phyloP scores from a whole-genome alignment of 2,113 vertebrate genomes.

The Nyctereutes procyonoides region DNA sequence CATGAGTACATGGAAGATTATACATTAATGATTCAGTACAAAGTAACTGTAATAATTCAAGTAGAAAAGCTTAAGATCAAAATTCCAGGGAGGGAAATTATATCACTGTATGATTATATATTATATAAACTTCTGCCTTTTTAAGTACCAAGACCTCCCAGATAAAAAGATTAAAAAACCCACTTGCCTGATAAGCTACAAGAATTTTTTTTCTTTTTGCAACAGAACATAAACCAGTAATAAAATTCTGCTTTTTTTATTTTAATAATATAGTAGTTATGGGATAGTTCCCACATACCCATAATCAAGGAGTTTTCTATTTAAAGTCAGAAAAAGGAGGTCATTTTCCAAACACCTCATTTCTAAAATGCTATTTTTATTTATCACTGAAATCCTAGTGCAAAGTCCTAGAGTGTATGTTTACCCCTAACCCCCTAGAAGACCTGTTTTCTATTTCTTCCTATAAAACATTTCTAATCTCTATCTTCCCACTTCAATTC shows the following conservation, averaged over 20 bases:
- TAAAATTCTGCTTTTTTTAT: background rate
- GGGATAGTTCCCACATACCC: background rate
- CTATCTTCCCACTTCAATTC: background rate
- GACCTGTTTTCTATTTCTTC: background rate
- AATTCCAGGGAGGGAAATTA: background rate
- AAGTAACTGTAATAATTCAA: background rate
- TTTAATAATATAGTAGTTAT: background rate
- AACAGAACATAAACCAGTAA: background rate
- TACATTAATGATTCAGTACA: background rate
- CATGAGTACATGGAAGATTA: background rate
- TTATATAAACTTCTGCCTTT: constrained; percentile 34
- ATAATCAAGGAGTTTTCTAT: constrained; percentile 28
- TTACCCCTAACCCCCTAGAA: background rate
- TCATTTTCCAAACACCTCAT: background rate
- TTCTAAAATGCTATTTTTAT: constrained; percentile 3
- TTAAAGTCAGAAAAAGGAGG: constrained; percentile 18
- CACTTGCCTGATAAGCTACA: background rate
- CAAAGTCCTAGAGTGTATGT: background rate
- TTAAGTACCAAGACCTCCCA: constrained; percentile 29
- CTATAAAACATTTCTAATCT: constrained; percentile 24
- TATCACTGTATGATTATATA: background rate
- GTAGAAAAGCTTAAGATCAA: constrained; percentile 26
- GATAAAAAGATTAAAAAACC: constrained; percentile 39
- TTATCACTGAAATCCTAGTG: background rate
- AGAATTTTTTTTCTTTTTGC: background rate